Evolutionary conservation across 2,888 invertebrate genomes (phyloP).

Genomic region (Microctonus brassicae): DNA sequence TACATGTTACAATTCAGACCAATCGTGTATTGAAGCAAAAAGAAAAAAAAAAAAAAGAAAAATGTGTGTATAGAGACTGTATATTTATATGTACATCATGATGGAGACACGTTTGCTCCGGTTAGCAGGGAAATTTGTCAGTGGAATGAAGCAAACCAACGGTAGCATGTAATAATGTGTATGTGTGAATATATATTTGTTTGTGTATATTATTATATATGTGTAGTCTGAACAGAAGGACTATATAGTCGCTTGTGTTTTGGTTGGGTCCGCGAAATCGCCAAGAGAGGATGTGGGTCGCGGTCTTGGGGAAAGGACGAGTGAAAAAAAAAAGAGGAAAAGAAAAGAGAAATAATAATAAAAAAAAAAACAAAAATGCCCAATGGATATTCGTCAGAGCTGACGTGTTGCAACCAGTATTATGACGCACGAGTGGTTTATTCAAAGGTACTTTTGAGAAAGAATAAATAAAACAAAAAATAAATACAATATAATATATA

Average conservation of each 20-base stretch:
- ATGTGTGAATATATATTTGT: too few species aligned
- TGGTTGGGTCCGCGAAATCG: slow-evolving; percentile 13
- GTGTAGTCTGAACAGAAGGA: background rate
- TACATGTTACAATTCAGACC: too few species aligned
- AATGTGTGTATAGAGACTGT: background rate
- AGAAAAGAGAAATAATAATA: too few species aligned
- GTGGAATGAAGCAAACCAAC: slow-evolving; percentile 11
- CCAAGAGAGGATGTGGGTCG: slow-evolving; percentile 29
- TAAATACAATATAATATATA: background rate
- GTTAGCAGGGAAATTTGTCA: slow-evolving; percentile 47
- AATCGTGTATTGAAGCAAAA: too few species aligned
- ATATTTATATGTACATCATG: background rate
- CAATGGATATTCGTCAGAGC: background rate
- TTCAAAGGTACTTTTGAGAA: background rate
- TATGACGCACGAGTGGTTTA: background rate
- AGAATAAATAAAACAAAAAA: background rate
- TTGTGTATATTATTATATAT: too few species aligned
- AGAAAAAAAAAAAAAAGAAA: background rate
- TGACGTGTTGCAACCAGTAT: background rate
- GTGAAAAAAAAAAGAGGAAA: background rate
- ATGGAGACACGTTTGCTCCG: slow-evolving; percentile 32
- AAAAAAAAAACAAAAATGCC: background rate
- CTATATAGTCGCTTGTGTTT: background rate
- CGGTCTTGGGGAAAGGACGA: slow-evolving; percentile 22
- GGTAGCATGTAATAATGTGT: background rate